Conservation (phyloP, 2,797 vertebrate species). For the Coregonus ussuriensis region DNA sequence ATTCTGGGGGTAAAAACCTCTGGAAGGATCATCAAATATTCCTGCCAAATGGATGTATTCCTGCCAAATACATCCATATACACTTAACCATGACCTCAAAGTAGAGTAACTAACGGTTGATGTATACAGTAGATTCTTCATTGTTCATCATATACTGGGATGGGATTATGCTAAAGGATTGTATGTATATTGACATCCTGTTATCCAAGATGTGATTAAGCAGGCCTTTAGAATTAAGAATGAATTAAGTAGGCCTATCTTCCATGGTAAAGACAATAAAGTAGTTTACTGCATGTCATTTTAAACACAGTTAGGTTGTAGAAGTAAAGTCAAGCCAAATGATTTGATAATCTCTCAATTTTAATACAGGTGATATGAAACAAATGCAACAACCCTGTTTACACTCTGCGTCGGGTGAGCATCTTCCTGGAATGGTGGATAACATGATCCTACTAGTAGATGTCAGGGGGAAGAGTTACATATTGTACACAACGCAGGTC, state of each 20-base stretch:
- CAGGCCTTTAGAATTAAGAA: background rate
- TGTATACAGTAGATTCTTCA: background rate
- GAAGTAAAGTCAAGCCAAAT: slow-evolving; percentile 71
- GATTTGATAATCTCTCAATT: slow-evolving; percentile 75
- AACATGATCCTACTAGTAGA: slow-evolving; percentile 76
- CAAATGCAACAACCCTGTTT: slow-evolving; percentile 84
- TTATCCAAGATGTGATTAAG: background rate
- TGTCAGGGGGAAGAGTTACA: slow-evolving; percentile 74
- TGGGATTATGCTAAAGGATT: background rate
- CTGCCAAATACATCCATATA: background rate
- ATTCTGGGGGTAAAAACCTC: background rate
- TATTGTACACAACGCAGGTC: slow-evolving; percentile 79
- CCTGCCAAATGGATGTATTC: background rate
- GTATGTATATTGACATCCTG: background rate
- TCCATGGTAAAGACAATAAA: background rate
- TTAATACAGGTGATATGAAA: slow-evolving; percentile 85
- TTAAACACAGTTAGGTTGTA: slow-evolving; percentile 21
- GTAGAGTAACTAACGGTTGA: background rate
- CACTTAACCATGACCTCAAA: background rate
- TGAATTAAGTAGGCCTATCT: background rate
- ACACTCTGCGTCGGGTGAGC: slow-evolving; percentile 72
- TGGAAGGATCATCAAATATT: background rate
- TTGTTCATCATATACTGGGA: background rate
- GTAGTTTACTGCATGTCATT: background rate
- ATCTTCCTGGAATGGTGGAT: slow-evolving; percentile 65